phyloP scores from a whole-genome alignment of 64 coral and sea anemone species.

The Stichodactyla helianthus region DNA sequence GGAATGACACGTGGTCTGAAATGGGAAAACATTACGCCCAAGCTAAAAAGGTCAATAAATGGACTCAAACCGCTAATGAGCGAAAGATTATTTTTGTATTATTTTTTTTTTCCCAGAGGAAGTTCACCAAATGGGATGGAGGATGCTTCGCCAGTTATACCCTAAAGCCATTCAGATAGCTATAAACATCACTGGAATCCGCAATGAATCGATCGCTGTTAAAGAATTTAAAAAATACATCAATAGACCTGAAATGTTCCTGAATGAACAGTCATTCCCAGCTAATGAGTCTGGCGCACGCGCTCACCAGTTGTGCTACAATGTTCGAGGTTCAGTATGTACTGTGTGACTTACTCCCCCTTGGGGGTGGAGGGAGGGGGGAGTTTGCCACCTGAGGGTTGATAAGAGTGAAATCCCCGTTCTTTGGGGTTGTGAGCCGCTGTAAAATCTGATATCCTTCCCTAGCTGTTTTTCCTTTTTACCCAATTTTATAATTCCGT shows the following conservation, averaged over 20 bases:
- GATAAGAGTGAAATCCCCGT: too few relatives aligned
- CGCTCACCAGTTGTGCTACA: conserved; percentile 30
- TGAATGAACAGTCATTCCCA: conserved; percentile 62
- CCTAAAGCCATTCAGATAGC: conserved; percentile 40
- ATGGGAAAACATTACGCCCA: too few relatives aligned
- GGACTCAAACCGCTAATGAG: too few relatives aligned
- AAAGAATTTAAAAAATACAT: conserved; percentile 35
- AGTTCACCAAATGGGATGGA: conserved; percentile 47
- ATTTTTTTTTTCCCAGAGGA: conserved; percentile 25
- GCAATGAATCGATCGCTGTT: conserved; percentile 25
- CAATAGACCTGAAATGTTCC: conserved; percentile 28
- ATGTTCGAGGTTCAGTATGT: background rate
- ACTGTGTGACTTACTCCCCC: too few relatives aligned
- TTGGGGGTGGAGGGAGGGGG: too few relatives aligned
- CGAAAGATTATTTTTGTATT: background rate
- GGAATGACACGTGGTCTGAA: too few relatives aligned
- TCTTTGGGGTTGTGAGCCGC: too few relatives aligned
- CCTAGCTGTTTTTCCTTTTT: too few relatives aligned
- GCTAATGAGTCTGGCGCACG: conserved; percentile 41
- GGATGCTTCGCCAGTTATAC: conserved; percentile 26
- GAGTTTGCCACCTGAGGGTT: too few relatives aligned
- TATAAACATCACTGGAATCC: conserved; percentile 42
- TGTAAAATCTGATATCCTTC: too few relatives aligned
- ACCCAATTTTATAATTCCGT: too few relatives aligned
- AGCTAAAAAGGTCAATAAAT: background rate